These are phyloP conservation scores for Panthera leo DNA, from an alignment of 2,113 vertebrate species.

Conservation along the genomic window DNA sequence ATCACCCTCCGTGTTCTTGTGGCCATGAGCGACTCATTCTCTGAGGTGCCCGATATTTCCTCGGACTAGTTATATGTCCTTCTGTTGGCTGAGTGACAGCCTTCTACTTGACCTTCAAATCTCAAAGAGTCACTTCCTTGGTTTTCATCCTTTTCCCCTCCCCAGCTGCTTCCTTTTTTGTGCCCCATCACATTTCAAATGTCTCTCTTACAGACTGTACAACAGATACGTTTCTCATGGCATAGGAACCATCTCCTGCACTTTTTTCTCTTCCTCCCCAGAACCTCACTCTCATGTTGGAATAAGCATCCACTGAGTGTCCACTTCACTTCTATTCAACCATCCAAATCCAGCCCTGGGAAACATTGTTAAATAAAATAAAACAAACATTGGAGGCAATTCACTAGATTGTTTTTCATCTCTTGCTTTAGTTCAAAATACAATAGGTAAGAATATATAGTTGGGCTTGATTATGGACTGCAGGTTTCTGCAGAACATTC, in stretches of 20 bases:
- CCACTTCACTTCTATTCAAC: not conserved
- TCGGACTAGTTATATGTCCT: not conserved
- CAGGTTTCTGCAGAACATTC: not conserved
- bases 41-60: not conserved
- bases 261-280: not conserved
- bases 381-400: not conserved
- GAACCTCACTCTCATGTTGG: not conserved
- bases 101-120: not conserved
- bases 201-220: fast-evolving
- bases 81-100: not conserved
- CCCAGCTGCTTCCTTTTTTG: not conserved
- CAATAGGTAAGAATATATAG: not conserved
- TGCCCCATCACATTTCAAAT: not conserved
- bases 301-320: not conserved
- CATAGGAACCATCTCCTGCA: not conserved
- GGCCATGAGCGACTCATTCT: not conserved
- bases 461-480: not conserved
- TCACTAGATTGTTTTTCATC: not conserved
- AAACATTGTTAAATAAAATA: not conserved
- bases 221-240: not conserved
- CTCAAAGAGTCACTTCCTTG: not conserved
- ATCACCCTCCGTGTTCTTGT: not conserved
- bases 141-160: not conserved
- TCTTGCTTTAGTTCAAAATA: constrained; percentile 9
- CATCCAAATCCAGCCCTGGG: not conserved